Base-by-base conservation (phyloP, 2,113 vertebrate species). In the Nibea coibor region DNA sequence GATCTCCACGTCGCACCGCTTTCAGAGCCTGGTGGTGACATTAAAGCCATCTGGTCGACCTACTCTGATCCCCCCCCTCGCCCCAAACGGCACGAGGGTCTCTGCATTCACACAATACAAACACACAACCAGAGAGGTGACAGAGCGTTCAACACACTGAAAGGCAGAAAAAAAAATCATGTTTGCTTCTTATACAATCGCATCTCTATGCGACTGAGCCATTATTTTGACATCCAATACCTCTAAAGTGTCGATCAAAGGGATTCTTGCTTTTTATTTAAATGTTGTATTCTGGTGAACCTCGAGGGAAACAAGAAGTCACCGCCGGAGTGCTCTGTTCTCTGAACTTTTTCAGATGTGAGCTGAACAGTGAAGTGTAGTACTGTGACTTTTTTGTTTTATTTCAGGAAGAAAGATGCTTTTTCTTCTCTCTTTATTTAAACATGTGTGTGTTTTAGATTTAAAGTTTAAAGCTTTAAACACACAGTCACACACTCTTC, bases 21-120 rank as follows among this genome's bases (percentile, higher is more conserved):
- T 68, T 88, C 77, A 53, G 71, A 86, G 81, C 78, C 81, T 19
- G 58, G 51, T 85, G 80, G 80, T 84, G 89, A 89, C 93, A 93
- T 93, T 92, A 93, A 91, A 92, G 91, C 88, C 92, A 93, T 90
- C 89, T 93, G 93, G 58, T 53, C 11, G 39, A 82, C 76, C 69
- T 26, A 4, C 75, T 89, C 81, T 81, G 72, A 83, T 84, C 61
- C 74, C 56, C 51, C 43, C 20, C 31, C 31, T 0, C 3, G 24
- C 28, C 6, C 31, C 31, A 9, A 69, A 59, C 67, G 57, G n/a
- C 85, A 71, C 10, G 9, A 61, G 78, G 51, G 70, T 84, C 58
- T 77, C 16, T 64, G 51, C 66, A 50, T 71, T 51, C 70, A 64
- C 65, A 72, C 70, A 81, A 28, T 4, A 53, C 72, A 50, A 71